Conservation (phyloP, 2,888 invertebrate species). For the Tineola bisselliella region DNA sequence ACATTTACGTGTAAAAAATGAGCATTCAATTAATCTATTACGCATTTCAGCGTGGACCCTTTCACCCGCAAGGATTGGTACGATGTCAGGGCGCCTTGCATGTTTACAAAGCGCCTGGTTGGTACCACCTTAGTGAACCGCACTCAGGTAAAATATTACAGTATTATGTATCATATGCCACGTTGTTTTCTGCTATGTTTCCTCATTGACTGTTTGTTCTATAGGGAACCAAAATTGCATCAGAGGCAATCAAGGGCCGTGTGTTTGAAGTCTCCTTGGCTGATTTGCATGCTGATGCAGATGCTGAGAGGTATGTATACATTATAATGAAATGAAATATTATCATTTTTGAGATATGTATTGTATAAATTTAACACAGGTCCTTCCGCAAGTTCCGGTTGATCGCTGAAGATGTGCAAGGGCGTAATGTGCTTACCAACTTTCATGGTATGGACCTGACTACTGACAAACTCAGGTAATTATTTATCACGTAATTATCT, state of each 20-base stretch:
- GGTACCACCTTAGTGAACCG: slow-evolving; percentile 91
- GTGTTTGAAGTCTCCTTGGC: not conserved
- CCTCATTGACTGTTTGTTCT: too few species aligned
- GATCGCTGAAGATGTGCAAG: slow-evolving; percentile 93
- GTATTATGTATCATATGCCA: too few species aligned
- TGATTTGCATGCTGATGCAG: too few species aligned
- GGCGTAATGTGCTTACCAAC: slow-evolving; percentile 87
- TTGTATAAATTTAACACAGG: slow-evolving; percentile 13
- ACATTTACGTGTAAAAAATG: too few species aligned
- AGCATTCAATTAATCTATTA: too few species aligned
- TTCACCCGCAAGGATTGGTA: slow-evolving; percentile 98
- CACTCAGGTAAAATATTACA: not conserved
- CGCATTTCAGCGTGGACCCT: slow-evolving; percentile 78
- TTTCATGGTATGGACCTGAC: slow-evolving; percentile 97
- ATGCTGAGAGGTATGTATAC: not conserved
- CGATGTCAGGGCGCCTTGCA: slow-evolving; percentile 92
- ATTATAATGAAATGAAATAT: not conserved
- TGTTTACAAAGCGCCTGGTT: slow-evolving; percentile 89
- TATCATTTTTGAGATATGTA: slow-evolving; percentile 13
- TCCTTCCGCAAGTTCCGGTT: slow-evolving; percentile 92
- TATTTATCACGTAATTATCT: not conserved
- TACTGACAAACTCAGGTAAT: slow-evolving; percentile 80
- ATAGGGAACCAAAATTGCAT: too few species aligned
- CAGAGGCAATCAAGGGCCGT: not conserved
- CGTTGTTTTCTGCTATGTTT: too few species aligned